Percentiles rank a stretch among this genome's conserved stretches.
These are phyloP conservation scores for Carpatolechia fugitivella DNA, from an alignment of 2,888 invertebrate species.

Conservation along the genomic window DNA sequence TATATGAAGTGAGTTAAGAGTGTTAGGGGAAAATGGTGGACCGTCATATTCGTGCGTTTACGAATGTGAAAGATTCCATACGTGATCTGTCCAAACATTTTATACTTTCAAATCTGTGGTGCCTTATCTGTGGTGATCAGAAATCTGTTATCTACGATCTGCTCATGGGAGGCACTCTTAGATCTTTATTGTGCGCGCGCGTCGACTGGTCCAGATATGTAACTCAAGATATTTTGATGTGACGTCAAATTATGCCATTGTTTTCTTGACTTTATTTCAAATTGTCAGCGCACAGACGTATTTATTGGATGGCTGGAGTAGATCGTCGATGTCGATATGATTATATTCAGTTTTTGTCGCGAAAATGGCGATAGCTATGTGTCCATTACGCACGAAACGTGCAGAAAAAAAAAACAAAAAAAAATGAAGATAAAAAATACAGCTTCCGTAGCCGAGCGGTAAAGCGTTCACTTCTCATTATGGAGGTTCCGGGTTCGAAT, in stretches of 20 bases:
- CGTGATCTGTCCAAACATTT: conserved; percentile 77
- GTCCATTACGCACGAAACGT: background rate
- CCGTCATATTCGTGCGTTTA: conserved; percentile 68
- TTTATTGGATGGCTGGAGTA: conserved; percentile 60
- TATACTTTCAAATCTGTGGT: conserved; percentile 76
- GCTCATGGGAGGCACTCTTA: conserved; percentile 68
- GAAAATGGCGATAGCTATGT: conserved; percentile 6
- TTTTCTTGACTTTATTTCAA: conserved; percentile 54
- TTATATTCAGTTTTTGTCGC: conserved; percentile 45
- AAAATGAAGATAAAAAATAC: background rate
- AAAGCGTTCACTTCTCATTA: too few relatives aligned
- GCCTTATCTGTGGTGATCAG: conserved; percentile 74
- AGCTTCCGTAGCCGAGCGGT: too few relatives aligned
- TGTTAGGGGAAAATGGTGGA: conserved; percentile 30
- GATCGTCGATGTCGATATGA: conserved; percentile 61
- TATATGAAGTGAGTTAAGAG: conserved; percentile 21
- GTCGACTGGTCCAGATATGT: conserved; percentile 34
- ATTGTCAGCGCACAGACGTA: conserved; percentile 59
- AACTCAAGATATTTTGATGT: conserved; percentile 52
- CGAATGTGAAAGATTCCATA: conserved; percentile 74
- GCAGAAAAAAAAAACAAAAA: background rate
- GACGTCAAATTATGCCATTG: conserved; percentile 70
- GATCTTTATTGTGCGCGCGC: conserved; percentile 72
- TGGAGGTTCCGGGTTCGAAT: too few relatives aligned
- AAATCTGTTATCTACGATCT: conserved; percentile 66